Conservation (phyloP, 2,797 vertebrate species). For the Yasuhikotakia modesta region DNA sequence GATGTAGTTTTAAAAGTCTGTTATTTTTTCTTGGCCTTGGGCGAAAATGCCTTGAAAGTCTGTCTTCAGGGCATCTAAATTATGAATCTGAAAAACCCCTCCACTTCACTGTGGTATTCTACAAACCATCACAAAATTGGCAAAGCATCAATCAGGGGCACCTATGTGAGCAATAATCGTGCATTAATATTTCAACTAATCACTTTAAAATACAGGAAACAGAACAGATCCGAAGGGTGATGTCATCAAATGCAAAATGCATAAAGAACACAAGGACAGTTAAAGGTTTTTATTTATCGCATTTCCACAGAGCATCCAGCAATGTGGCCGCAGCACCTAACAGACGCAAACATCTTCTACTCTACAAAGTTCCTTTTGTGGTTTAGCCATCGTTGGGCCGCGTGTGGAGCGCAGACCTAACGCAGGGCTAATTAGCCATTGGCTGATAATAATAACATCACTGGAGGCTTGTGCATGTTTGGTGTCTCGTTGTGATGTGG, state of each 20-base stretch:
- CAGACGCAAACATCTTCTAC: too few species aligned
- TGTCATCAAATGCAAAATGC: constrained; percentile 96
- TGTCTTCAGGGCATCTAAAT: constrained; percentile 99
- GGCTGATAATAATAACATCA: constrained; percentile 77
- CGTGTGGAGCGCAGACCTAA: too few species aligned
- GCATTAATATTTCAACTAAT: constrained; percentile 99
- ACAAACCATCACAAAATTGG: too few species aligned
- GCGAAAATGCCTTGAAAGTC: constrained; percentile 99
- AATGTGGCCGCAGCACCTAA: too few species aligned
- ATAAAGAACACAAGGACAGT: too few species aligned
- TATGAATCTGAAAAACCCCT: constrained; percentile 99
- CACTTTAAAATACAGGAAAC: constrained; percentile 86
- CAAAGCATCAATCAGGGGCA: constrained; percentile 97
- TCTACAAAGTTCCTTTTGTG: too few species aligned
- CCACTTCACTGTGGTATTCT: constrained; percentile 92
- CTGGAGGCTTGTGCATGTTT: constrained; percentile 27
- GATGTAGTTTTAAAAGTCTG: constrained; percentile 99
- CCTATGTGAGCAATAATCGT: constrained; percentile 95
- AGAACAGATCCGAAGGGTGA: constrained; percentile 92
- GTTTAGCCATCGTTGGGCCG: too few species aligned
- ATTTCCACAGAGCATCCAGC: too few species aligned
- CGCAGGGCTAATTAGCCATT: too few species aligned
- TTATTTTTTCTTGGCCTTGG: constrained; percentile 99
- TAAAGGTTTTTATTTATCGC: constrained; percentile 56
- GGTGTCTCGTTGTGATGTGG: too few species aligned